Base-by-base conservation (phyloP, 2,797 vertebrate species). In the Anniella stebbinsi region DNA sequence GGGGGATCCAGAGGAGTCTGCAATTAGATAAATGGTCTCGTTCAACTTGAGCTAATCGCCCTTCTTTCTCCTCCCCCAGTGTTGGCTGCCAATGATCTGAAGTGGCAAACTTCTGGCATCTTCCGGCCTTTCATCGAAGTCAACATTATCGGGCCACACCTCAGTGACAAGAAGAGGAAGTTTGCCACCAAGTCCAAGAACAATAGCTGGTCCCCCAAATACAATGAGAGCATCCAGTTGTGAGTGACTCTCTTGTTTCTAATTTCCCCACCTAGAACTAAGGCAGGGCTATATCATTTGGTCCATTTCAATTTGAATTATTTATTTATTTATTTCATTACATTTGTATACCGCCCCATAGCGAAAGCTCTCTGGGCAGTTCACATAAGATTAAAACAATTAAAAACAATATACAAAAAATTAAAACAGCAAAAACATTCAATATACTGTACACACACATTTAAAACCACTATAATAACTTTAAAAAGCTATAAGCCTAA, bases 131-230 rank as follows among this genome's bases (percentile, higher is more conserved):
- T 99, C 91, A 99, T 99, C 0, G 99, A 99, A 95, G 98, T 99
- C 93, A 99, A 98, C 95, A 99, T 99, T 95, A 99, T 99, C 0
- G 99, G 99, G 23, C 99, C 99, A 6, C 98, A 99, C 93, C 98
- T 99, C 95, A 99, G 98, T 0, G 99, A 99, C 97, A 99, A 99
- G 97, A 99, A 99, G 95, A 98, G 99, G 96, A 99, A 99, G 95
- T 99, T 99, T 0, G 98, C 99, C 85, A 99, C 99, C 88, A 99
- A 99, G 96, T 99, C 99, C 1, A 99, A 99, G 96, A 99, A 99
- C 97, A 99, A 99, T 97, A 99, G 99, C 96, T 99, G 99, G 99
- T 98, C 99, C 77, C 99, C 99, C 66, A 99, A 99, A 96, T 99
- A 99, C 97, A 99, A 99, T 0, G 99, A 99, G 96, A 99, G 98